These are phyloP conservation scores for Cryptoprocta ferox DNA, from an alignment of 2,797 vertebrate species.

Conservation along the genomic window DNA sequence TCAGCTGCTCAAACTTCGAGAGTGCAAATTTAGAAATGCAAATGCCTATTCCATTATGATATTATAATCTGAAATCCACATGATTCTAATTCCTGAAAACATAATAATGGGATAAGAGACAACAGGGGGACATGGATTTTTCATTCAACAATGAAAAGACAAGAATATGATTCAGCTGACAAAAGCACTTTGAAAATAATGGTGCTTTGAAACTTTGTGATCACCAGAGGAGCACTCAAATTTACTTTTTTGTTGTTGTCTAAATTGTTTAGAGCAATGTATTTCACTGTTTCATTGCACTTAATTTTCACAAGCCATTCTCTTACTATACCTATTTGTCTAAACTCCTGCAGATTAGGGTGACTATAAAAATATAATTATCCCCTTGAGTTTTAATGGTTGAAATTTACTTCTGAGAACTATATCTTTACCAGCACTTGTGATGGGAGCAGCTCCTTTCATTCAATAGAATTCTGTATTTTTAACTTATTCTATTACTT, in stretches of 20 bases:
- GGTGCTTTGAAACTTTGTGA: neutral
- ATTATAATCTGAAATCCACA: neutral
- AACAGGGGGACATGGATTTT: neutral
- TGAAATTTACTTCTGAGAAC: neutral
- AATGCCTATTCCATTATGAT: neutral
- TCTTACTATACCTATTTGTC: neutral
- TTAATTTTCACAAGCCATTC: neutral
- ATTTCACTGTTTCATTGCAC: neutral
- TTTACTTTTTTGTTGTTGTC: neutral
- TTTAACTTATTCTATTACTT: neutral
- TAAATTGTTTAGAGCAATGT: neutral
- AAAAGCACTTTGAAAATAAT: constrained; percentile 26
- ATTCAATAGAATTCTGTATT: neutral
- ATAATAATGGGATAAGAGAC: neutral
- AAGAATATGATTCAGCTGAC: neutral
- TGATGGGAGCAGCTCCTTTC: neutral
- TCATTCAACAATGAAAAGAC: neutral
- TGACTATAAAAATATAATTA: constrained; percentile 54
- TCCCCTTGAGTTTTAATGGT: neutral
- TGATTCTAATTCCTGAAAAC: neutral
- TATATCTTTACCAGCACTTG: neutral
- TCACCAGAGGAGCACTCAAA: neutral
- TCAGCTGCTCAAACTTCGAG: neutral
- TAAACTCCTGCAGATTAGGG: neutral
- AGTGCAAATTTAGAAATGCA: neutral